Evolutionary conservation across 2,888 invertebrate genomes (phyloP).

Genomic region (Melanophora roralis): DNA sequence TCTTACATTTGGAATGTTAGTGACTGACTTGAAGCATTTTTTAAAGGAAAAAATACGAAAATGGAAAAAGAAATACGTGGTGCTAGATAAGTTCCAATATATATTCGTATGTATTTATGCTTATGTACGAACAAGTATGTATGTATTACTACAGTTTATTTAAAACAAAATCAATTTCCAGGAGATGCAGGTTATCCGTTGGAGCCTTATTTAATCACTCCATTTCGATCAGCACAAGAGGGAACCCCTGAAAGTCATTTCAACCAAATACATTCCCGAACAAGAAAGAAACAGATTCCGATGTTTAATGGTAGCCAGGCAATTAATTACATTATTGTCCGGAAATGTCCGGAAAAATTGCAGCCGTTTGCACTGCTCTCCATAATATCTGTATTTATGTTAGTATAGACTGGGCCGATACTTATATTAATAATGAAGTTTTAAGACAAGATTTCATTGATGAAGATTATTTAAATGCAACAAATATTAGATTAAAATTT

Average conservation of each 20-base stretch:
- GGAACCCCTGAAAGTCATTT: slow-evolving; percentile 1
- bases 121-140: too few relatives aligned
- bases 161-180: neutral
- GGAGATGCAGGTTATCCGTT: neutral
- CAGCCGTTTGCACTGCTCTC: too few relatives aligned
- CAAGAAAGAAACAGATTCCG: slow-evolving; percentile 11
- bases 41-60: neutral
- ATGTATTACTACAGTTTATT: too few relatives aligned
- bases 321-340: too few relatives aligned
- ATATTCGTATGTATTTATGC: too few relatives aligned
- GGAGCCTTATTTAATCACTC: slow-evolving; percentile 4
- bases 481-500: too few relatives aligned
- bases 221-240: neutral
- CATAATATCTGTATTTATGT: too few relatives aligned
- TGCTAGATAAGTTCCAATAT: neutral
- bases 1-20: neutral
- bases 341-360: too few relatives aligned
- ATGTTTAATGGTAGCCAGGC: neutral
- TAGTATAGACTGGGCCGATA: too few relatives aligned
- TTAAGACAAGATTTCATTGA: too few relatives aligned
- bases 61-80: neutral
- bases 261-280: slow-evolving; percentile 11
- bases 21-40: neutral
- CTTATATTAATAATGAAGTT: too few relatives aligned
- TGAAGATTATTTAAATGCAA: too few relatives aligned